Conservation (phyloP, 1,140 invertebrate genomes). For the Yoshiicerus persimilis region DNA sequence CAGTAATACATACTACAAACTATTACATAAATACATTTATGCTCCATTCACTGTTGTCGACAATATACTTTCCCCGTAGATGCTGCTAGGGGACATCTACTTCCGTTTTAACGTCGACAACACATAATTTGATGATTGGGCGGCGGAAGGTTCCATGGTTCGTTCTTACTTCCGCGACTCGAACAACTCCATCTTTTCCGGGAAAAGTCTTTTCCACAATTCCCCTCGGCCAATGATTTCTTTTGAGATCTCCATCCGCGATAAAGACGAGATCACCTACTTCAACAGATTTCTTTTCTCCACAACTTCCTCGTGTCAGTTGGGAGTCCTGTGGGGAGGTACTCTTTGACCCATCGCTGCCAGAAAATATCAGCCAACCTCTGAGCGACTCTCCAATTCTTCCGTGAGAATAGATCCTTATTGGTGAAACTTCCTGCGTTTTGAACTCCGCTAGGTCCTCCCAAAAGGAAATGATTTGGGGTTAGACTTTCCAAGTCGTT, state of each 20-base stretch:
- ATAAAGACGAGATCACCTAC: constrained; percentile 5
- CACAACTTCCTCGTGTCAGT: constrained; percentile 1
- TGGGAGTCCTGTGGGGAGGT: constrained; percentile 27
- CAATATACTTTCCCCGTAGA: too few relatives aligned
- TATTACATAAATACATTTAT: too few relatives aligned
- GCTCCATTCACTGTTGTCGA: too few relatives aligned
- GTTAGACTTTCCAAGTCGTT: constrained; percentile 31
- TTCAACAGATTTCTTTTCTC: neutral
- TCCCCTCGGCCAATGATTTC: neutral
- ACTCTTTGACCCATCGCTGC: constrained; percentile 38
- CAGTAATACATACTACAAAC: too few relatives aligned
- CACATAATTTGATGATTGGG: too few relatives aligned
- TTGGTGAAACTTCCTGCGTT: neutral
- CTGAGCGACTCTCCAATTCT: constrained; percentile 26
- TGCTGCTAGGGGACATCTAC: too few relatives aligned
- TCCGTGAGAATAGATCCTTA: neutral
- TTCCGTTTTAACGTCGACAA: too few relatives aligned
- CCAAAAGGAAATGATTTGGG: constrained; percentile 47
- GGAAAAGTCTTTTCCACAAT: too few relatives aligned
- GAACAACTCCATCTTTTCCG: too few relatives aligned
- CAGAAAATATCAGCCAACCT: constrained; percentile 33
- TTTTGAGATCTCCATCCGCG: neutral
- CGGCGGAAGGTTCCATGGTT: too few relatives aligned
- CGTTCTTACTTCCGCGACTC: too few relatives aligned
- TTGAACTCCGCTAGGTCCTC: neutral